Evolutionary conservation across 2,113 vertebrate species (phyloP).

Genomic region (Otocyon megalotis): DNA sequence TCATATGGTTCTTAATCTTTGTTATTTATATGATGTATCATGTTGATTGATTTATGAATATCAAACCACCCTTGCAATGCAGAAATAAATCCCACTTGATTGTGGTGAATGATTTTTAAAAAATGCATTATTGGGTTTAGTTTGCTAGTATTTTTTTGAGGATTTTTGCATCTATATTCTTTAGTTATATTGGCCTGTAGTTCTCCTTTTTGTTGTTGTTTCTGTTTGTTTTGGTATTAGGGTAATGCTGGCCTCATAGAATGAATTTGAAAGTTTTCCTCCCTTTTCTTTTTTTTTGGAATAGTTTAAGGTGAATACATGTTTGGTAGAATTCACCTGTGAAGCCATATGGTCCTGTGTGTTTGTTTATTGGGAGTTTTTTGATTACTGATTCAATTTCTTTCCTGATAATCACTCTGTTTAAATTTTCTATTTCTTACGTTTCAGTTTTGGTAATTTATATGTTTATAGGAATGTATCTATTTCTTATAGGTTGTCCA

Average conservation of each 20-base stretch:
- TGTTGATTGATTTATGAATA: not conserved
- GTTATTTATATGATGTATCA: not conserved
- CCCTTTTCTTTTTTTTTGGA: not conserved
- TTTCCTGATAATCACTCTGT: not conserved
- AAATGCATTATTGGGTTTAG: not conserved
- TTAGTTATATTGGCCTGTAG: not conserved
- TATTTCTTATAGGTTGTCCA: not conserved
- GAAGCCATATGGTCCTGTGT: not conserved
- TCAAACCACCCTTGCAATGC: not conserved
- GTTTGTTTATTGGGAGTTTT: not conserved
- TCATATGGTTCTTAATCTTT: not conserved
- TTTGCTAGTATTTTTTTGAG: not conserved
- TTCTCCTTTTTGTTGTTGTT: not conserved
- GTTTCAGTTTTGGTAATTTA: not conserved
- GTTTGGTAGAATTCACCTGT: not conserved
- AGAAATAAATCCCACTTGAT: not conserved
- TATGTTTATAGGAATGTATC: not conserved
- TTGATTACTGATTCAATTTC: not conserved
- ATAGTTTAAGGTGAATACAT: not conserved
- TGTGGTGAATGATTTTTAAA: not conserved
- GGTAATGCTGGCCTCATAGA: not conserved
- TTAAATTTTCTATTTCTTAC: not conserved
- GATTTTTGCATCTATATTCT: not conserved
- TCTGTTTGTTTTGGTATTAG: not conserved
- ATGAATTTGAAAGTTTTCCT: not conserved